These are phyloP conservation scores for Drosophila diplacantha DNA, from an alignment of 2,888 invertebrate species.

Conservation along the genomic window DNA sequence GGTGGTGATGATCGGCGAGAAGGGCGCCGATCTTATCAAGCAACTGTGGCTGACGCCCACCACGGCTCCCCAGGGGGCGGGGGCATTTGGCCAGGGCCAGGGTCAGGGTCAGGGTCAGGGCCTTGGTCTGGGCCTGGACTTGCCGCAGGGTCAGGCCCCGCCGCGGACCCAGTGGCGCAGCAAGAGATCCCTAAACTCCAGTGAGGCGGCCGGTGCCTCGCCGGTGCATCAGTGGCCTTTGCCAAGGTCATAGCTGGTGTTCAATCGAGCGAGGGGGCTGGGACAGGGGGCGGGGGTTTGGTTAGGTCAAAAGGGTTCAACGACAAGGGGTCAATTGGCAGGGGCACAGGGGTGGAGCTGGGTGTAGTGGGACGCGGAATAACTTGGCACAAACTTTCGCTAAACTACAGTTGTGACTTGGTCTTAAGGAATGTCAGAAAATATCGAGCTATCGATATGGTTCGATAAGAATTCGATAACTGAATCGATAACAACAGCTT, in stretches of 20 bases:
- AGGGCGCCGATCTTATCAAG: conserved; percentile 89
- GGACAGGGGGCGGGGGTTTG: not conserved
- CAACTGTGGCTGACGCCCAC: conserved; percentile 81
- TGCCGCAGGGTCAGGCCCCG: conserved; percentile 15
- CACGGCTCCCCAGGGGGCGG: conserved; percentile 28
- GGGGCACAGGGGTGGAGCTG: not conserved
- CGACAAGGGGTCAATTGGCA: conserved; percentile 1
- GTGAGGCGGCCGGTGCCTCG: not conserved
- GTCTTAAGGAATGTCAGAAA: not conserved
- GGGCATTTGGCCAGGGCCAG: conserved; percentile 8
- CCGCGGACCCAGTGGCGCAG: conserved; percentile 26
- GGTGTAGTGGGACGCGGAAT: not conserved
- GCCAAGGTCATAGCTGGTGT: conserved; percentile 53
- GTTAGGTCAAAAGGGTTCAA: conserved; percentile 1
- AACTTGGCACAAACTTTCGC: conserved; percentile 47
- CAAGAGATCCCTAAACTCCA: conserved; percentile 17
- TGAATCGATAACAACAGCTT: not conserved
- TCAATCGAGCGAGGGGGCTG: not conserved
- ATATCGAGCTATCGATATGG: not conserved
- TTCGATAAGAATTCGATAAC: not conserved
- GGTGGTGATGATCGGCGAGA: conserved; percentile 91
- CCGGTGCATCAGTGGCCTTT: conserved; percentile 50
- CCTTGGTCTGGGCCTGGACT: conserved; percentile 1
- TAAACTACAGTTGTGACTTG: not conserved
- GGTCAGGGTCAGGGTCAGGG: conserved; percentile 11